A percentile compares a stretch with the other conserved stretches of the same genome.
These are phyloP conservation scores for Rhynchopsitta pachyrhyncha DNA, from an alignment of 2,113 vertebrate species.

Conservation along the genomic window DNA sequence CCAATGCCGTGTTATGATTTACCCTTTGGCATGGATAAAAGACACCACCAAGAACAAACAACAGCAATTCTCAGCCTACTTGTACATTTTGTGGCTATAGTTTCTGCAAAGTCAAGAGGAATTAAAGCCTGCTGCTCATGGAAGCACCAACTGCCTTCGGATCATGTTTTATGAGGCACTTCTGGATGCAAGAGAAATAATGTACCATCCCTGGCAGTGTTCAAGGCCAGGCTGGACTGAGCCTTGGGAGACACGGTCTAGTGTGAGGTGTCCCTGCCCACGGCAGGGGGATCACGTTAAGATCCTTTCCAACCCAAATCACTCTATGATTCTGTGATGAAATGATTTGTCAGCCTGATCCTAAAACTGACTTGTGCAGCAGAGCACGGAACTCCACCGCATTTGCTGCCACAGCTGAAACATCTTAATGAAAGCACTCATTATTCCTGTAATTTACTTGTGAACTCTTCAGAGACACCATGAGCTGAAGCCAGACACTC, in stretches of 20 bases:
- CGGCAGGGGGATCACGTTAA: not conserved
- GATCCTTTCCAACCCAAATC: not conserved
- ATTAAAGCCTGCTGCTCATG: not conserved
- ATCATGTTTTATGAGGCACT: not conserved
- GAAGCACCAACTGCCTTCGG: not conserved
- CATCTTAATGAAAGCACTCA: not conserved
- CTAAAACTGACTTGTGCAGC: not conserved
- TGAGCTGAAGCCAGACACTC: not conserved
- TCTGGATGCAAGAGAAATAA: not conserved
- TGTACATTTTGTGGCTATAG: not conserved
- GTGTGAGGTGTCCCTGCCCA: not conserved
- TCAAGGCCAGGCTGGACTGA: not conserved
- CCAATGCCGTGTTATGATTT: not conserved
- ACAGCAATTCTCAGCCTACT: not conserved
- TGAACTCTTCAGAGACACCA: slow-evolving; percentile 1
- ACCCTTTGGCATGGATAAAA: not conserved
- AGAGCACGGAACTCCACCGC: not conserved
- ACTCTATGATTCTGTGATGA: not conserved
- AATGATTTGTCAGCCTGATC: not conserved
- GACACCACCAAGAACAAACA: not conserved
- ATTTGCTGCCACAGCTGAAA: not conserved
- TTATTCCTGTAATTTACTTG: slow-evolving; percentile 31
- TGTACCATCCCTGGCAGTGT: fast-evolving
- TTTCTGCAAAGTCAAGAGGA: not conserved
- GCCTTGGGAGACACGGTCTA: not conserved